phyloP scores from a whole-genome alignment of 2,113 vertebrate species.

The Clupea harengus region DNA sequence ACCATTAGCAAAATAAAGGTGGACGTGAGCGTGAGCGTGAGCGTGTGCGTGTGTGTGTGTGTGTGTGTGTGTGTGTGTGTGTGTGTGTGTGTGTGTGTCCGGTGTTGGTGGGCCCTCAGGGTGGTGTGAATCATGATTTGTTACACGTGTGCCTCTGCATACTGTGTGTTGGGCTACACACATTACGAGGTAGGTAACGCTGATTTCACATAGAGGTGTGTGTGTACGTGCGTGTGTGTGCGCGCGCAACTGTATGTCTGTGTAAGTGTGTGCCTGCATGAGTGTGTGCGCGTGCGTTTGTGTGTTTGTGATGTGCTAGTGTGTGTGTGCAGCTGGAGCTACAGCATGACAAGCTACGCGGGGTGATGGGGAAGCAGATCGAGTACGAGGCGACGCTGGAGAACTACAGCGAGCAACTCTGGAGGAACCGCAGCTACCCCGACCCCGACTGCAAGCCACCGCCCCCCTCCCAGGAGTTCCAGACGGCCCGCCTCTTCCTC shows the following conservation, averaged over 20 bases:
- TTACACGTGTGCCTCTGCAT: not conserved
- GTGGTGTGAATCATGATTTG: not conserved
- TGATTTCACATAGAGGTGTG: not conserved
- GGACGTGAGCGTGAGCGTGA: not conserved
- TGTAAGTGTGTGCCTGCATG: not conserved
- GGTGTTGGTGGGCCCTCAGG: too few species aligned
- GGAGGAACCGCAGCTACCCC: slow-evolving; percentile 78
- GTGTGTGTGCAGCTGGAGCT: slow-evolving; percentile 74
- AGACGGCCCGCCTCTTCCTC: slow-evolving; percentile 87
- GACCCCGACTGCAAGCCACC: slow-evolving; percentile 81
- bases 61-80: too few species aligned
- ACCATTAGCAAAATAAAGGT: not conserved
- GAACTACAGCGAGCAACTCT: slow-evolving; percentile 78
- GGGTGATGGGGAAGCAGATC: slow-evolving; percentile 83
- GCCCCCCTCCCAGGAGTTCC: slow-evolving; percentile 79
- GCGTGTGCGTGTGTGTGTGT: too few species aligned
- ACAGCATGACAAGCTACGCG: slow-evolving; percentile 79
- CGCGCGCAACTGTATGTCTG: not conserved
- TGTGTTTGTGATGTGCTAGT: too few species aligned
- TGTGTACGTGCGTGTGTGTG: not conserved
- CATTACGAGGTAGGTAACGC: too few species aligned
- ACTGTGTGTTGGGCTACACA: too few species aligned
- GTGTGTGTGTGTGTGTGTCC: too few species aligned
- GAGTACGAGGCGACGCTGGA: slow-evolving; percentile 79
- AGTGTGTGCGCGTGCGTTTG: slow-evolving; percentile 28